phyloP scores from a whole-genome alignment of 2,113 vertebrate genomes.

The Callospermophilus lateralis region DNA sequence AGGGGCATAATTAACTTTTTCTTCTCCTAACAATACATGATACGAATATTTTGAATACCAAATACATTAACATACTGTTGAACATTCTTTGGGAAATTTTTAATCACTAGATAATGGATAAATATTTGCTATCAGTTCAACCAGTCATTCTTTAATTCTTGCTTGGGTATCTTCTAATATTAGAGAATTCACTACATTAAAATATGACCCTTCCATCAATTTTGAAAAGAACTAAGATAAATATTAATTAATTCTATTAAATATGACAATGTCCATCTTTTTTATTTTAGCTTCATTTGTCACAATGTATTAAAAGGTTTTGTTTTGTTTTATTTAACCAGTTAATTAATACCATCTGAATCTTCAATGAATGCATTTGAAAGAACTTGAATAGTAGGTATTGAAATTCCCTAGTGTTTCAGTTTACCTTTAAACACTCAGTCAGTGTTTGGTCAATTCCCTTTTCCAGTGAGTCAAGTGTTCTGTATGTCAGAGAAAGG shows the following conservation, averaged over 20 bases:
- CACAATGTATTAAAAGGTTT: neutral
- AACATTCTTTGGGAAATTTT: neutral
- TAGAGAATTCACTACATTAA: neutral
- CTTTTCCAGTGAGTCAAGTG: neutral
- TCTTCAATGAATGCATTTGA: neutral
- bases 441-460: neutral
- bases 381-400: neutral
- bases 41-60: slow-evolving; percentile 21
- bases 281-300: neutral
- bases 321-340: neutral
- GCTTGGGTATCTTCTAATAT: neutral
- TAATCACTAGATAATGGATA: neutral
- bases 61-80: neutral
- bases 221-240: slow-evolving; percentile 25
- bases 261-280: neutral
- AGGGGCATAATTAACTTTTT: neutral
- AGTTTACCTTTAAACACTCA: neutral
- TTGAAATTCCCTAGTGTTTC: neutral
- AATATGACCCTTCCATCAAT: neutral
- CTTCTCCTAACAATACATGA: neutral
- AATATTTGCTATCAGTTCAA: neutral
- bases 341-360: slow-evolving; percentile 41
- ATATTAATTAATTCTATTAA: slow-evolving; percentile 26
- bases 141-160: slow-evolving; percentile 6
- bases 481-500: neutral